A percentile compares a stretch with the other conserved stretches of the same genome.
Evolutionary conservation across 1,140 invertebrate species (phyloP).

Genomic region (Portunus trituberculatus): DNA sequence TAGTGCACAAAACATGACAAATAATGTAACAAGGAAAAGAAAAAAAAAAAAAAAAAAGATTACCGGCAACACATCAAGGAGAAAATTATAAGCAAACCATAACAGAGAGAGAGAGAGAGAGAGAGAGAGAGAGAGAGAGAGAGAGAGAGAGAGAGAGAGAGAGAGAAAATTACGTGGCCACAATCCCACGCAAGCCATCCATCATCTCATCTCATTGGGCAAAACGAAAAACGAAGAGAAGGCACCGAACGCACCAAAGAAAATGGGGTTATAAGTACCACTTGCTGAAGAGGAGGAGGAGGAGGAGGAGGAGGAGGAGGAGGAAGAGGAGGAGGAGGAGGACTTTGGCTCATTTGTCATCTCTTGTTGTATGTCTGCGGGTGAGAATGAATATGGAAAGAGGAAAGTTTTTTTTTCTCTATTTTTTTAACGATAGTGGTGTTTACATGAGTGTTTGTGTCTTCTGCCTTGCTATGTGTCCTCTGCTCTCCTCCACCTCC

Average conservation of each 20-base stretch:
- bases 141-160: conserved; percentile 31
- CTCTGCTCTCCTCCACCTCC: too few relatives aligned
- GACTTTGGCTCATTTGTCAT: background rate
- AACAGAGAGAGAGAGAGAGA: conserved; percentile 29
- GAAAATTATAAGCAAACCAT: too few relatives aligned
- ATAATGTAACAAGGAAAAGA: background rate
- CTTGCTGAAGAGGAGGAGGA: too few relatives aligned
- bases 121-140: conserved; percentile 35
- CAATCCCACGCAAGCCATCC: background rate
- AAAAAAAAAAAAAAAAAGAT: conserved; percentile 13
- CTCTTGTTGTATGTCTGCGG: background rate
- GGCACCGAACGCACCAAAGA: too few relatives aligned
- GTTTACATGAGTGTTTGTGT: conserved; percentile 39
- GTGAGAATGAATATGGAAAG: background rate
- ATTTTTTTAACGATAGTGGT: background rate
- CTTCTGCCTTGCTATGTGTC: too few relatives aligned
- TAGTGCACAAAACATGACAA: background rate
- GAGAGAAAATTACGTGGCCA: background rate
- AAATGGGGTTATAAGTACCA: too few relatives aligned
- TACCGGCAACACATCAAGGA: background rate
- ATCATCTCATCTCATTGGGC: too few relatives aligned
- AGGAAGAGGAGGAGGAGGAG: too few relatives aligned
- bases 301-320: too few relatives aligned
- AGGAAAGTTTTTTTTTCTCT: too few relatives aligned
- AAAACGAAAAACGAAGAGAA: too few relatives aligned